Evolutionary conservation across 2,797 vertebrate species (phyloP).

Genomic region (Hypotaenidia okinawae): DNA sequence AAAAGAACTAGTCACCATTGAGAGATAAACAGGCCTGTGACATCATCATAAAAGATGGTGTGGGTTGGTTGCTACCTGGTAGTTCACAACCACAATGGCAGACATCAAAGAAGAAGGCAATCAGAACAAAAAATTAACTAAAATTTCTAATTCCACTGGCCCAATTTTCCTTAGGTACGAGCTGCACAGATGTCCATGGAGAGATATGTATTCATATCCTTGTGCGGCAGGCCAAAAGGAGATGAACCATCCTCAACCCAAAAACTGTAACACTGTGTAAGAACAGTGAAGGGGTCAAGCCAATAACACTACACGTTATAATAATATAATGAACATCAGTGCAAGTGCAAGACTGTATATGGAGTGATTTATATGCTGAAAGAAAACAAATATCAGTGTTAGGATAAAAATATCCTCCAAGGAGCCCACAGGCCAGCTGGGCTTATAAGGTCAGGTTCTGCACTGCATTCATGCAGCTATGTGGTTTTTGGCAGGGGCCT

Average conservation of each 20-base stretch:
- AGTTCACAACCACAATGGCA: background rate
- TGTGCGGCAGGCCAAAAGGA: background rate
- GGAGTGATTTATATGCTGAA: background rate
- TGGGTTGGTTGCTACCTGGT: background rate
- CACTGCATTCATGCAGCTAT: background rate
- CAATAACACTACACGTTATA: background rate
- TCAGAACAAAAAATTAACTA: background rate
- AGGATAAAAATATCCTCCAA: conserved; percentile 10
- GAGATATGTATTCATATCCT: background rate
- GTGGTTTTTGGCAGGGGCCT: background rate
- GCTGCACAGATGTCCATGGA: background rate
- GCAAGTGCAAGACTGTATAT: background rate
- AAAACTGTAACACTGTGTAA: background rate
- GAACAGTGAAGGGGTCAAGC: background rate
- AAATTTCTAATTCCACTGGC: background rate
- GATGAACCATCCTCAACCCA: background rate
- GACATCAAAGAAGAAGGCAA: background rate
- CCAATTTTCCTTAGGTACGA: background rate
- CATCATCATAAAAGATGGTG: background rate
- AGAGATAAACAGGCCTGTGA: background rate
- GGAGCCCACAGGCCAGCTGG: background rate
- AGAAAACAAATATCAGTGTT: background rate
- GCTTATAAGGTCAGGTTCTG: conserved; percentile 4
- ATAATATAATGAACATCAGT: background rate
- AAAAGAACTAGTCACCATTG: background rate